Evolutionary conservation across 1,140 invertebrate species (phyloP), one percentile per base, ranked within the genome.

Genomic region (Bombus confusus): DNA sequence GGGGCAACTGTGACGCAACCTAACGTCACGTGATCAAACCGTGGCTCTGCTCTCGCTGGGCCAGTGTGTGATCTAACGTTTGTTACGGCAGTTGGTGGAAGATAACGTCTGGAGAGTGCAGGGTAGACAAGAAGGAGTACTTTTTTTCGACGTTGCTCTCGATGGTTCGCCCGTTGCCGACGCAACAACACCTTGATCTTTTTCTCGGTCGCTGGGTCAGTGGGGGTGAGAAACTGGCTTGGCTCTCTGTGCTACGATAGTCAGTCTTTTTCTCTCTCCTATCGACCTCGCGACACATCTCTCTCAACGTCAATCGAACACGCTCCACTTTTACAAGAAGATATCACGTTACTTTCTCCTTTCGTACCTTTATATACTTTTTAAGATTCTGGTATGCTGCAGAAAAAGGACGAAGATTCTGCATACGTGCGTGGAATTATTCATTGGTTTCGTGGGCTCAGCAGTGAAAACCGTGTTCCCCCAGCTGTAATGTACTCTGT

Each of bases 231-330:
- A 95, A 95, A 95, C 93, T 93, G 95, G 93, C 95, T 95, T 94
- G 95, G 94, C 94, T 95, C 94, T 95, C 89, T 90, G 86, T 89
- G 86, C 81, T 87, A 75, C 86, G 90, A 91, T 90, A 95, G 95
- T 95, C 95, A 95, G 95, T 95, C 95, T 95, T 95, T 95, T 95
- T 95, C 95, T 95, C 95, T 95, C 95, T 95, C 95, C 95, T 95
- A 95, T 95, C 91, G 94, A 91, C 94, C 90, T 85, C 81, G 90
- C 89, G 93, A 93, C 91, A 93, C 92, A 88, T 86, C 91, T 34
- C 76, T 78, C 47, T 86, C 68, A 25, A 78, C 77, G 10, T 39
- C 22, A 62, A 84, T 39, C 39, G 52, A 66, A 74, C 31, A 43
- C 39, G 41, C 18, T 34, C 31, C 52, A 37, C 31, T 41, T 43